Evolutionary conservation across 2,113 vertebrate species (phyloP).

Genomic region (Rhea pennata): DNA sequence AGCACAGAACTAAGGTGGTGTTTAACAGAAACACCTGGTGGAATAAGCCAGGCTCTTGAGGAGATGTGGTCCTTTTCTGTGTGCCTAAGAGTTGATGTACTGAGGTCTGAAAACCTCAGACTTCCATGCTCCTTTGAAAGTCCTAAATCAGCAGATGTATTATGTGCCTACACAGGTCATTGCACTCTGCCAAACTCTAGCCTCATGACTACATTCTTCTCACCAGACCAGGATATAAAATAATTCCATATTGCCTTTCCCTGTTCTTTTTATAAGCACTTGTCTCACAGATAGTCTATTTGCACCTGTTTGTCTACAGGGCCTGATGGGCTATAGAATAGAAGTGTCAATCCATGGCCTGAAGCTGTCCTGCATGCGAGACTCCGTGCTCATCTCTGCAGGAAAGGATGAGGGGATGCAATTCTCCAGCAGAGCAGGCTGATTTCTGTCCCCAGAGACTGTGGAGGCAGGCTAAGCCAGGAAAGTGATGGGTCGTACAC

Average conservation of each 20-base stretch:
- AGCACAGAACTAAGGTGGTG: not conserved
- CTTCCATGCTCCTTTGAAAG: not conserved
- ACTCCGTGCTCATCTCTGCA: not conserved
- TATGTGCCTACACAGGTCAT: not conserved
- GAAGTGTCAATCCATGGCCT: not conserved
- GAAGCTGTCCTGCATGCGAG: rapidly evolving
- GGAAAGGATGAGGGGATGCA: not conserved
- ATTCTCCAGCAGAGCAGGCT: not conserved
- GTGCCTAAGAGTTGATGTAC: not conserved
- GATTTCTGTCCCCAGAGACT: rapidly evolving
- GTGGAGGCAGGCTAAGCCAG: not conserved
- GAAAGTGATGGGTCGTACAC: not conserved
- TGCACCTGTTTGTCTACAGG: constrained; percentile 58
- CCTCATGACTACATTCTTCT: not conserved
- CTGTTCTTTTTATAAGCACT: constrained; percentile 47
- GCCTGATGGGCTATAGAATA: not conserved
- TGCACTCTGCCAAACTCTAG: not conserved
- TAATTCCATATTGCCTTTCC: constrained; percentile 19
- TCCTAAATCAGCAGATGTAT: not conserved
- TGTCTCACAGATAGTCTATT: constrained; percentile 55
- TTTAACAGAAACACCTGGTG: not conserved
- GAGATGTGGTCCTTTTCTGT: not conserved
- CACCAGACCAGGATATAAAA: not conserved
- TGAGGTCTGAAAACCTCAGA: not conserved
- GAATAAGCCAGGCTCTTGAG: rapidly evolving